phyloP scores from a whole-genome alignment of 2,888 invertebrate genomes.

The Eilema griseolum region DNA sequence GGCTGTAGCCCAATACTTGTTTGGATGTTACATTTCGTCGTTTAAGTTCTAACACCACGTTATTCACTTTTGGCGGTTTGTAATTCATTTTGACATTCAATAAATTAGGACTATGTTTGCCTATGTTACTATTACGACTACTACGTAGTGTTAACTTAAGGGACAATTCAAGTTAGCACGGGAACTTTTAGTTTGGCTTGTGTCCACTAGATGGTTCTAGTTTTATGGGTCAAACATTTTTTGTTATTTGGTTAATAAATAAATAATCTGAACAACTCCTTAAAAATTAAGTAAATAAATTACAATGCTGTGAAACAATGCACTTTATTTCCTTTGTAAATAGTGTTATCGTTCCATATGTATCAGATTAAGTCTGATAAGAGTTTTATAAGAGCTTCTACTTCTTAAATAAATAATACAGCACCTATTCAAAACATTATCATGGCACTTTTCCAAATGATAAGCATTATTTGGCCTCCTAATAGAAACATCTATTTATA shows the following conservation, averaged over 20 bases:
- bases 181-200: neutral
- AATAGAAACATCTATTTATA: neutral
- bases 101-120: too few relatives aligned
- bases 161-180: too few relatives aligned
- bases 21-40: too few relatives aligned
- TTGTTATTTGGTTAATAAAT: neutral
- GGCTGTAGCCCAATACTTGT: too few relatives aligned
- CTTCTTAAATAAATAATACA: neutral
- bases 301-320: neutral
- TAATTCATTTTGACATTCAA: too few relatives aligned
- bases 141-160: too few relatives aligned
- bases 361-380: neutral
- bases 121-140: too few relatives aligned
- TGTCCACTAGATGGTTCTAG: neutral
- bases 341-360: neutral
- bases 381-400: neutral
- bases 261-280: neutral
- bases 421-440: neutral
- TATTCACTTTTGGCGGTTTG: too few relatives aligned
- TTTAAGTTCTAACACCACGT: too few relatives aligned
- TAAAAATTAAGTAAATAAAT: neutral
- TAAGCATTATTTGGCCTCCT: neutral
- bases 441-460: constrained; percentile 10
- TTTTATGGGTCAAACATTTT: neutral
- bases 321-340: neutral